Base-by-base conservation (phyloP, 1,140 invertebrate genomes). In the Zaprionus davidi region DNA sequence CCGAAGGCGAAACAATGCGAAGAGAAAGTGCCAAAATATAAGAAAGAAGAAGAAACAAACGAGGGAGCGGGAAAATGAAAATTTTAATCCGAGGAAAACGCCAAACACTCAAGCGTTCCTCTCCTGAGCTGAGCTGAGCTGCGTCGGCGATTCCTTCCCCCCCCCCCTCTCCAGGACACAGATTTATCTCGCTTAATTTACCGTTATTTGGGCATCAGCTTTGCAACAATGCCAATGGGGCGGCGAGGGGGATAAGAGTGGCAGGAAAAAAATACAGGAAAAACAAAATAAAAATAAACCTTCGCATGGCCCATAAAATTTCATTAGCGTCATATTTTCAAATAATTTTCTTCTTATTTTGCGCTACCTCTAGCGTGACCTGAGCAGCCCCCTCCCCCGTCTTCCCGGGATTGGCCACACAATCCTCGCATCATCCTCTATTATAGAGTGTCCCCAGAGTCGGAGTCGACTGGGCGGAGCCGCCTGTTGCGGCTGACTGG, bases 281-380 rank as follows among this genome's bases (percentile, higher is more conserved):
- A 66, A 84, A 81, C 78, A 84, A 84, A 88, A 88, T 88, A 87
- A 88, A 88, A 88, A 88, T 88, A 88, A 88, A 88, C 84, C 85
- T 88, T 88, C 84, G 84, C 84, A 88, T 84, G 84, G 84, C 85
- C 81, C 84, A 88, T 88, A 90, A 90, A 88, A 88, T 88, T 88
- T 88, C 85, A 88, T 88, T 88, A 88, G 84, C 84, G 81, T 88
- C 84, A 88, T 88, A 88, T 90, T 88, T 88, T 88, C 84, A 88
- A 88, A 88, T 90, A 88, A 90, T 90, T 90, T 88, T 88, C 78
- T 88, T 84, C 80, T 53, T 81, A 75, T 70, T 84, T 70, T 68
- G 51, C 69, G 36, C 70, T 71, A 62, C 58, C 53, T 78, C 62
- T 69, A 67, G 28, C 74, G 31, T 76, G 74, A 76, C 74, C 74